Evolutionary conservation across 1,140 invertebrate genomes (phyloP), one percentile per base, ranked within the genome.

Genomic region (Anastatus disparis): DNA sequence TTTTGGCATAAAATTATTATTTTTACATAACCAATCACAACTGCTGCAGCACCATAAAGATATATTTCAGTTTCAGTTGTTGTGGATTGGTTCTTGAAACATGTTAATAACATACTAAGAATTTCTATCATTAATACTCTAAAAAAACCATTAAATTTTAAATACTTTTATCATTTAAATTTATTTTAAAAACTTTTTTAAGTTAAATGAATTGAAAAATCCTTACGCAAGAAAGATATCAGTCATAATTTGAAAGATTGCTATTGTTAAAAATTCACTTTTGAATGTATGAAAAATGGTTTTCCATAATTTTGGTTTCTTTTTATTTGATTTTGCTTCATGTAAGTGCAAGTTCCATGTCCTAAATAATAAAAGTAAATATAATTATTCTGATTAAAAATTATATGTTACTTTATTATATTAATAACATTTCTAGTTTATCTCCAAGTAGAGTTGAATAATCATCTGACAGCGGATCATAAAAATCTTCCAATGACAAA

Each of bases 271-370:
- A 73, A 87, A 88, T 58, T 88, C 80, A 26, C 78, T 84, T 0
- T 87, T 82, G 62, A 90, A 91, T 1, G 89, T 89, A 68, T 85
- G 84, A 35, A 90, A 81, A 70, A 91, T 89, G 10, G 90, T 89
- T 69, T 83, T 84, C 22, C 87, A 63, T 1, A 88, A 69, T 71
- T 79, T 87, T 22, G 88, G 86, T 4, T 75, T 72, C 2, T 77
- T 68, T n/a, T 76, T 75, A 7, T 15, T n/a, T 62, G 74, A 79
- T 38, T 73, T 81, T 13, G 79, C 72, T 15, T 78, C 79, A 62
- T 83, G 70, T 15, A 87, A 17, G 69, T 88, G 82, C 46, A 80
- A 79, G 3, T 74, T 77, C 87, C 87, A 88, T 76, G 73, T 74
- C 71, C 84, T 85, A 22, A 53, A 76, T 80, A 75, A 24, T 38